Base-by-base conservation (phyloP, 2,113 vertebrate species). In the Strigops habroptila region DNA sequence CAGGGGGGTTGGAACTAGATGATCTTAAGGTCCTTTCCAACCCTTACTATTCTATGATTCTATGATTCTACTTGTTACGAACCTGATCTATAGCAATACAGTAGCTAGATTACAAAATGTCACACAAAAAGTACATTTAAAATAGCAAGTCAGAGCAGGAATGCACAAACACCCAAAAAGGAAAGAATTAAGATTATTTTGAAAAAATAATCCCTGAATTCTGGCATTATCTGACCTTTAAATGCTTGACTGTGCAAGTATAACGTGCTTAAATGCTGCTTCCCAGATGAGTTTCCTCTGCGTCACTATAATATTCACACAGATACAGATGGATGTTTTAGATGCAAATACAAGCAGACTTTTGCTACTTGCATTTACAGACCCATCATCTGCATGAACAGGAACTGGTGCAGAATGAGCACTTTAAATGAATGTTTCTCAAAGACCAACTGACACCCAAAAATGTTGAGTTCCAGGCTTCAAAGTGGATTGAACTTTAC, bases 281-380 rank as follows among this genome's bases (percentile, higher is more conserved):
- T 86, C 95, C 86, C n/a, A 7, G 86, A 49, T 93, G 79, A 80
- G 79, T 70, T 86, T 86, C 59, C 63, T 80, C 73, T 86, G 82
- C 18, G 18, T 86, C 88, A 92, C 77, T 59, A 1, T 7, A 39
- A 70, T 21, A 75, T 75, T 93, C 94, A 90, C 86, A 62, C n/a
- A 46, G 92, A 70, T 57, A 74, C 88, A 94, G 94, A 91, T 80
- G 77, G 84, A 37, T 79, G 62, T 52, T 97, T 89, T 33, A 79
- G 52, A 88, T 93, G 95, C 88, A 95, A 95, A 93, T 87, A 18
- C 39, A 60, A 65, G 89, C 89, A 92, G 80, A 28, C 39, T 92
- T 69, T 81, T 80, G 86, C 64, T 80, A 19, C 88, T 39, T 27
- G 35, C 39, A 64, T 77, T 81, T 83, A 70, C 78, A 89, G 64